phyloP scores from a whole-genome alignment of 1,140 invertebrate genomes.

The Trachelipus rathkii region DNA sequence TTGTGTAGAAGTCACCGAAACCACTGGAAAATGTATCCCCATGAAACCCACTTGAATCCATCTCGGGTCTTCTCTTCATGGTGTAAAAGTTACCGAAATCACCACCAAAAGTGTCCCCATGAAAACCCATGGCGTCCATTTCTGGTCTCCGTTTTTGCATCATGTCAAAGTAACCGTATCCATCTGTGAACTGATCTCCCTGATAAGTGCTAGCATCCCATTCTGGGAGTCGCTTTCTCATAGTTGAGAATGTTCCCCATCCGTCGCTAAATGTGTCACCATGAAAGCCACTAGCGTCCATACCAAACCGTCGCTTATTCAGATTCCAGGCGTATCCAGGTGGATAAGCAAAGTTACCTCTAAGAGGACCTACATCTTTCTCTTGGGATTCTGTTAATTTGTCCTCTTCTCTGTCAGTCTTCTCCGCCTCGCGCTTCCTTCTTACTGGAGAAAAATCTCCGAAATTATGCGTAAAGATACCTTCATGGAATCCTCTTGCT shows the following conservation, averaged over 20 bases:
- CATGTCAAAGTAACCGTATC: conserved; percentile 53
- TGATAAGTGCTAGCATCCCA: conserved; percentile 52
- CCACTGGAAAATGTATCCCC: conserved; percentile 54
- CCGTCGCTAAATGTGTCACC: conserved; percentile 52
- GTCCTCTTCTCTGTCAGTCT: conserved; percentile 51
- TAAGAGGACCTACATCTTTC: conserved; percentile 54
- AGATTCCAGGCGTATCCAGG: conserved; percentile 48
- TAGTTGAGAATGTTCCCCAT: conserved; percentile 52
- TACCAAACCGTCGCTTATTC: conserved; percentile 47
- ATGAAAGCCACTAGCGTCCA: conserved; percentile 47
- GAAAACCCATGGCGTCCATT: conserved; percentile 54
- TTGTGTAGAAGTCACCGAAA: conserved; percentile 55
- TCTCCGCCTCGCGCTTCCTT: conserved; percentile 52
- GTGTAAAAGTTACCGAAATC: conserved; percentile 56
- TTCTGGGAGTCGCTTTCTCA: conserved; percentile 52
- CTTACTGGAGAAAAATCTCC: conserved; percentile 53
- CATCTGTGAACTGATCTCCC: conserved; percentile 54
- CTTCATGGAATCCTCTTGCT: conserved; percentile 55
- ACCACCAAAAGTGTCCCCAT: conserved; percentile 54
- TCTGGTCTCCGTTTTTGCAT: conserved; percentile 50
- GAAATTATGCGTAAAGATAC: conserved; percentile 54
- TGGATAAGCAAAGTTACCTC: conserved; percentile 53
- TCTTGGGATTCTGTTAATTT: conserved; percentile 54
- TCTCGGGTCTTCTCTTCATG: conserved; percentile 49
- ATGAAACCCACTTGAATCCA: conserved; percentile 48